Conservation (phyloP, 2,113 vertebrate genomes). For the Hippocampus abdominalis region DNA sequence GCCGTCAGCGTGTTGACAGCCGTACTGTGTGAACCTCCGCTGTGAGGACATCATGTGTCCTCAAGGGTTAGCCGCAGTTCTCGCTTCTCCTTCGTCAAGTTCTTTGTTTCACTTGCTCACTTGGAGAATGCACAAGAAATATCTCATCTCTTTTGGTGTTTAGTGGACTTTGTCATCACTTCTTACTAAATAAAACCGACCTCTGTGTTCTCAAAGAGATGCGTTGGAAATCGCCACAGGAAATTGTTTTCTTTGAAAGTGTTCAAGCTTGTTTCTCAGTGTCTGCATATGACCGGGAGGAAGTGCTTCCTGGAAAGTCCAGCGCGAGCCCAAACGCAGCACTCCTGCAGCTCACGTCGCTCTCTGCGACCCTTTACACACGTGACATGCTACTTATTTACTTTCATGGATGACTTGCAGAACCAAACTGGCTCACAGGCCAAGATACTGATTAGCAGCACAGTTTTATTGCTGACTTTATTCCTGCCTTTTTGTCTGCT, state of each 20-base stretch:
- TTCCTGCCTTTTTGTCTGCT: conserved; percentile 41
- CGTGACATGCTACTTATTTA: conserved; percentile 64
- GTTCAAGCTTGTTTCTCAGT: conserved; percentile 6
- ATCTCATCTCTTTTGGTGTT: not conserved
- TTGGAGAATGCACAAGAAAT: not conserved
- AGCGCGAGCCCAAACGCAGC: conserved; percentile 13
- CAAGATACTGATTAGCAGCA: conserved; percentile 47
- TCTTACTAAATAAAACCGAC: not conserved
- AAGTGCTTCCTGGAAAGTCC: conserved; percentile 36
- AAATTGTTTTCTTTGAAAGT: not conserved
- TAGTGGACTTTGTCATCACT: not conserved
- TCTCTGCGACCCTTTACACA: conserved; percentile 34
- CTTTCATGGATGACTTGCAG: conserved; percentile 44
- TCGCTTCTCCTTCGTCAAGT: conserved; percentile 40
- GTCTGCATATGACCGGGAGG: conserved; percentile 19
- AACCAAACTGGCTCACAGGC: conserved; percentile 9
- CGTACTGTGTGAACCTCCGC: conserved; percentile 13
- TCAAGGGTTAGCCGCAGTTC: conserved; percentile 28
- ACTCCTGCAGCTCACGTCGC: conserved; percentile 30
- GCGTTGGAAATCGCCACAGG: conserved; percentile 7
- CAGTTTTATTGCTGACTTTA: conserved; percentile 44
- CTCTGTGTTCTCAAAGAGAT: not conserved
- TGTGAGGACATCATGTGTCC: conserved; percentile 42
- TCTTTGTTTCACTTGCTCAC: conserved; percentile 19
- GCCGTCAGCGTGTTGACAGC: conserved; percentile 31